Conservation (phyloP, 1,140 invertebrate species). For the Brachionus paranguensis region DNA sequence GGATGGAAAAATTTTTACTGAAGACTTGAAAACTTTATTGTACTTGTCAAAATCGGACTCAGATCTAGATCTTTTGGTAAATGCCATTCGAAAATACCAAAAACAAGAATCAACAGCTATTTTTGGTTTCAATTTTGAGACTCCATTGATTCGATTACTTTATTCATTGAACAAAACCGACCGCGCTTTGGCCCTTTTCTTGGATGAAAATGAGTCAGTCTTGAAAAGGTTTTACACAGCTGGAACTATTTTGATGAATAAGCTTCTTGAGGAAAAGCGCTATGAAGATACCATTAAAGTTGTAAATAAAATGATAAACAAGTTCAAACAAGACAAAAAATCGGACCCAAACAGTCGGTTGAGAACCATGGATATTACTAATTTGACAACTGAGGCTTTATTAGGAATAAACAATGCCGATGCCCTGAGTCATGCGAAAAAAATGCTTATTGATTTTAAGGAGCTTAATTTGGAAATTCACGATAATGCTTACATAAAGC, state of each 20-base stretch:
- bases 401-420: not conserved
- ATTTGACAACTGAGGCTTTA: conserved; percentile 3
- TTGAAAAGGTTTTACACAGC: not conserved
- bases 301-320: not conserved
- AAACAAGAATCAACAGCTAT: conserved; percentile 30
- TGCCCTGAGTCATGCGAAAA: not conserved
- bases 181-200: not conserved
- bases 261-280: conserved; percentile 27
- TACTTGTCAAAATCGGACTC: conserved; percentile 21
- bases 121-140: conserved; percentile 36
- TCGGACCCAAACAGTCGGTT: not conserved
- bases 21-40: conserved; percentile 19
- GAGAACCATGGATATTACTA: conserved; percentile 16
- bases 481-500: conserved; percentile 18
- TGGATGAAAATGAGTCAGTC: conserved; percentile 11
- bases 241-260: conserved; percentile 31
- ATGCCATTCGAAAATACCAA: conserved; percentile 32
- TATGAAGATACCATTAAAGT: conserved; percentile 10
- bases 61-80: conserved; percentile 22
- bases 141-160: conserved; percentile 7
- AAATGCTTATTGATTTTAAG: not conserved
- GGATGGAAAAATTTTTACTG: conserved; percentile 28
- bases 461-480: not conserved
- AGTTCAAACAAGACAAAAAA: not conserved
- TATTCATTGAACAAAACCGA: conserved; percentile 29